Evolutionary conservation across 2,113 vertebrate species (phyloP), one percentile per base, ranked within the genome.

Genomic region (Columbina picui): DNA sequence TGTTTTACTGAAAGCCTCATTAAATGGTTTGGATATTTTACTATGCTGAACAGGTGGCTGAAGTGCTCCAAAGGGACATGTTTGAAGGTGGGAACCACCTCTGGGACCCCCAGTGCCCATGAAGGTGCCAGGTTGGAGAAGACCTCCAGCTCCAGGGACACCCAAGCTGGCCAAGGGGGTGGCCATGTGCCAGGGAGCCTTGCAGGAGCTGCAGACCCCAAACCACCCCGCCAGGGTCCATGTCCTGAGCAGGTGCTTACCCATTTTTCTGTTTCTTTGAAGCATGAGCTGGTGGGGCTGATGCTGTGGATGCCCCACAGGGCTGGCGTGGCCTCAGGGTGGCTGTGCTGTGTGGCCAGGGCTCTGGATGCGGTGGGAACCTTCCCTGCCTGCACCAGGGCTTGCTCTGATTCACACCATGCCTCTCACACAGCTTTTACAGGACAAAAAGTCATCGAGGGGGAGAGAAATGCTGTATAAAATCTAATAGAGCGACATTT

Each of bases 71-170:
- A 30, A 36, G 60, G 41, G 59, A 70, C 13, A 47, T 2, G 36
- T 53, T 41, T 45, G 69, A 59, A 18, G 64, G 14, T 19, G 47
- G 80, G 76, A 63, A 38, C n/a, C 41, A 41, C 60, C 64, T 52
- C 68, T 0, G 1, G 55, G 67, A 53, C 6, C 34, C 52, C 27
- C 52, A 0, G 0, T 39, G 49, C 60, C 78, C 15, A 0, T 5
- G 63, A 64, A 76, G 43, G 34, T 25, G 25, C 71, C 30, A 9
- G 84, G 34, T 53, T 0, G 1, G 27, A 38, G 57, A 30, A 32
- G 22, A 71, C 4, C 41, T 82, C 32, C 85, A 32, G 23, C 36
- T 64, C 38, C 76, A 71, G 61, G 38, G 64, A 5, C 12, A 21
- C 20, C 18, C 26, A 16, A 49, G 52, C n/a, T 34, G 69, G 59